A percentile compares a stretch with the other conserved stretches of the same genome.
phyloP scores from a whole-genome alignment of 2,113 vertebrate genomes.

The Odocoileus hemionus region DNA sequence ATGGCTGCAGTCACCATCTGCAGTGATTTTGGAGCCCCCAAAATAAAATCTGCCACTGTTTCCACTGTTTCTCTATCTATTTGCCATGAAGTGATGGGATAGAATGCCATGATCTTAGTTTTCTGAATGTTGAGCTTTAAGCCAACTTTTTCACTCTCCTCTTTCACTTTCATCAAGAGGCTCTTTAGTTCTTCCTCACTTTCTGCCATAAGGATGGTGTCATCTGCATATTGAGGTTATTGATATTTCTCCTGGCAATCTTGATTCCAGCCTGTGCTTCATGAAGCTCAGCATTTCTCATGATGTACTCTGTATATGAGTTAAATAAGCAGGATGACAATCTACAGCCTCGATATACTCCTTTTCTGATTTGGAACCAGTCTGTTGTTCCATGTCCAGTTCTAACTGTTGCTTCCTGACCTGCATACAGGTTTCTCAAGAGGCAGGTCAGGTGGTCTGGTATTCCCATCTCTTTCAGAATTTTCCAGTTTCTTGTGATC shows the following conservation, averaged over 20 bases:
- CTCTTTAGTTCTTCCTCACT: not conserved
- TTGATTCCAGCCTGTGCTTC: not conserved
- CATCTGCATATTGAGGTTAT: not conserved
- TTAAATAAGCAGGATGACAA: not conserved
- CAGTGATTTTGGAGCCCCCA: not conserved
- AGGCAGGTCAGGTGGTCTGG: not conserved
- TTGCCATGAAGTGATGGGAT: not conserved
- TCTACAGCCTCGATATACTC: not conserved
- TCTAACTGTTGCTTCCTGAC: not conserved
- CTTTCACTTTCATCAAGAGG: not conserved
- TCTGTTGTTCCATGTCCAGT: not conserved
- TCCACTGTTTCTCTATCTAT: not conserved
- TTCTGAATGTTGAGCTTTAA: not conserved
- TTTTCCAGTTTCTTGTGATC: not conserved
- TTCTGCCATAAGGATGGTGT: not conserved
- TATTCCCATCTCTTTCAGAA: not conserved
- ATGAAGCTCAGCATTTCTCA: not conserved
- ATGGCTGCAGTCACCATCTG: not conserved
- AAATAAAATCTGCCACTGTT: not conserved
- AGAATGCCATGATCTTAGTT: not conserved
- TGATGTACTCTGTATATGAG: not conserved
- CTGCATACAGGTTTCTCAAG: not conserved
- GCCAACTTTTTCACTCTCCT: not conserved
- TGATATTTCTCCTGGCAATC: not conserved
- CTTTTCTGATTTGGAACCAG: not conserved